These are phyloP conservation scores for Anagyrus pseudococci DNA, from an alignment of 2,888 invertebrate species.

Conservation along the genomic window DNA sequence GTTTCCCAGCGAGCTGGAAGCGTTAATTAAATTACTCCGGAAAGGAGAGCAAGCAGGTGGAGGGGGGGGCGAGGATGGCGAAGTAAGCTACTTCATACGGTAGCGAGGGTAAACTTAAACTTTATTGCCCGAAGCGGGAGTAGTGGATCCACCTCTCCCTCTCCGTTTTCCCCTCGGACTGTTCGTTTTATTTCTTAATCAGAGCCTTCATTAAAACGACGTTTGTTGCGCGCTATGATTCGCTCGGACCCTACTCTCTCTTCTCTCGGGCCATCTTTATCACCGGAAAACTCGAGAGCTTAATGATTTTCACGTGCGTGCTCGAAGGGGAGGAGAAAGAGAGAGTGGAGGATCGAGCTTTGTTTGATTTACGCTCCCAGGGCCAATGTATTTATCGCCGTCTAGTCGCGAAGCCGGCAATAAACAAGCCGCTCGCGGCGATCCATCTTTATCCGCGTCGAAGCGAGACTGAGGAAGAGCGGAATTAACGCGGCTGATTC, in stretches of 20 bases:
- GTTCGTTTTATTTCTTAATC: conserved; percentile 30
- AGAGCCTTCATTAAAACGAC: not conserved
- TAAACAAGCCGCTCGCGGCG: too few species aligned
- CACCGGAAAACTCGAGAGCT: not conserved
- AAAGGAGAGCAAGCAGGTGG: not conserved
- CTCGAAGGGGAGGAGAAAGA: not conserved
- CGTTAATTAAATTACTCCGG: conserved; percentile 40
- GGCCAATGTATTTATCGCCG: too few species aligned
- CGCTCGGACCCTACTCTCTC: too few species aligned
- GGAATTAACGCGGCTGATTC: too few species aligned
- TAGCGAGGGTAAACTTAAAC: conserved; percentile 26
- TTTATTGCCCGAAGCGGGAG: conserved; percentile 22
- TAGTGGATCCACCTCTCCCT: too few species aligned
- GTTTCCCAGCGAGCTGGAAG: conserved; percentile 25
- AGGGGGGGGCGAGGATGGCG: not conserved
- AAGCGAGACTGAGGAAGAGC: too few species aligned
- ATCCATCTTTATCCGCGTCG: too few species aligned
- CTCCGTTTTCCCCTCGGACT: conserved; percentile 1
- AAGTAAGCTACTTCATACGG: conserved; percentile 24
- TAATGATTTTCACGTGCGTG: not conserved
- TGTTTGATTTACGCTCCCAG: too few species aligned
- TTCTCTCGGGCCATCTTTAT: not conserved
- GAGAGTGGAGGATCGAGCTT: too few species aligned
- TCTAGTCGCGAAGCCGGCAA: too few species aligned
- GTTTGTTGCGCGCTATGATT: conserved; percentile 1